Evolutionary conservation across 1,140 invertebrate genomes (phyloP), one percentile per base, ranked within the genome.

Genomic region (Pseudachorutes palmiensis): DNA sequence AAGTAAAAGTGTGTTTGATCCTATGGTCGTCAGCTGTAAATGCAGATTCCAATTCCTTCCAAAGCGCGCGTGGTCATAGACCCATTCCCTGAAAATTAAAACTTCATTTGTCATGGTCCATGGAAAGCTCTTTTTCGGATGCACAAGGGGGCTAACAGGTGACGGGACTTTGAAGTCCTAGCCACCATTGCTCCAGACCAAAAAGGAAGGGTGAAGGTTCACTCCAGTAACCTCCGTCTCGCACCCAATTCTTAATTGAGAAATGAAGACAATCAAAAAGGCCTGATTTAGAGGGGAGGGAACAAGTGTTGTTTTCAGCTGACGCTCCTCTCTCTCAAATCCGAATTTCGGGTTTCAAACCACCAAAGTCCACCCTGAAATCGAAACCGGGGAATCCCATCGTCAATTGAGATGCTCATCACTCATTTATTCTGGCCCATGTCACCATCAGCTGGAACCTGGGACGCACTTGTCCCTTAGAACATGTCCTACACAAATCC

Each of bases 251-350:
- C 59, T 29, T 31, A 61, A 31, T 61, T 61, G 32, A 61, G 29
- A 31, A 33, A 33, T 61, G 28, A 61, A 33, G 29, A 61, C 2
- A 33, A 16, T 24, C n/a, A n/a, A n/a, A n/a, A n/a, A n/a, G n/a
- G n/a, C n/a, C n/a, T n/a, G n/a, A n/a, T n/a, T n/a, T n/a, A n/a
- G n/a, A n/a, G n/a, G n/a, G n/a, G 19, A 12, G 14, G 58, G n/a
- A 66, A 66, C 69, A 71, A 71, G 66, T 71, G 69, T 65, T 71
- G 65, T 71, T 49, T 63, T 71, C 69, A 71, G 69, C 69, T 71
- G 69, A 71, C 69, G 69, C 28, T n/a, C 51, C 62, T 29, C 24
- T 41, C 28, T 1, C 31, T 63, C 14, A 36, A 36, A 41, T 19
- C 1, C 33, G 1, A 24, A 30, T 3, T 12, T 32, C 51, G 45